These are phyloP conservation scores for Cyrtonyx montezumae DNA, from an alignment of 2,113 vertebrate genomes.

Conservation along the genomic window DNA sequence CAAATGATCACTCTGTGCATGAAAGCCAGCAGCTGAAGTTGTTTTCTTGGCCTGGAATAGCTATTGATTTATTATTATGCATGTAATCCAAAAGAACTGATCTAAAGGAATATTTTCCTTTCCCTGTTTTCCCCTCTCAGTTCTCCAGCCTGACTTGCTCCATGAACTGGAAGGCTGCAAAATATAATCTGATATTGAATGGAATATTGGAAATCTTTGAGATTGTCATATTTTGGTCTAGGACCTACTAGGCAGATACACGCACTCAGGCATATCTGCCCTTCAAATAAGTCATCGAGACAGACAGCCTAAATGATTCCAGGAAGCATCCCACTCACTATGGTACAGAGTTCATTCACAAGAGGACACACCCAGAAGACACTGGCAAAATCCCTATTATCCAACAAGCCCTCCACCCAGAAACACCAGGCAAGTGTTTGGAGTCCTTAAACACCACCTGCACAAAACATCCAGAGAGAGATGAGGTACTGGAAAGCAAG, in stretches of 20 bases:
- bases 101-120: not conserved
- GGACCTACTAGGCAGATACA: not conserved
- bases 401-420: not conserved
- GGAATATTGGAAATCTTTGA: not conserved
- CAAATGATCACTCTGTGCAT: not conserved
- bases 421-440: not conserved
- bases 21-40: not conserved
- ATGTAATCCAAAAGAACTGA: not conserved
- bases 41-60: not conserved
- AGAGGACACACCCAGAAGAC: not conserved
- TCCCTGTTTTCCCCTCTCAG: not conserved
- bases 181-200: not conserved
- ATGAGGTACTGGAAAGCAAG: not conserved
- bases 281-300: not conserved
- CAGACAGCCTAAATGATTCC: not conserved
- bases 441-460: not conserved
- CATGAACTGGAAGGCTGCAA: not conserved
- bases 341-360: rapidly evolving
- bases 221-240: not conserved
- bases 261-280: not conserved
- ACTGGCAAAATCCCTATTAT: not conserved
- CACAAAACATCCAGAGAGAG: not conserved
- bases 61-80: not conserved
- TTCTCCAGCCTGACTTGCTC: not conserved
- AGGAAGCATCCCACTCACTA: not conserved